phyloP scores from a whole-genome alignment of 1,140 invertebrate genomes.

The Papilio glaucus region DNA sequence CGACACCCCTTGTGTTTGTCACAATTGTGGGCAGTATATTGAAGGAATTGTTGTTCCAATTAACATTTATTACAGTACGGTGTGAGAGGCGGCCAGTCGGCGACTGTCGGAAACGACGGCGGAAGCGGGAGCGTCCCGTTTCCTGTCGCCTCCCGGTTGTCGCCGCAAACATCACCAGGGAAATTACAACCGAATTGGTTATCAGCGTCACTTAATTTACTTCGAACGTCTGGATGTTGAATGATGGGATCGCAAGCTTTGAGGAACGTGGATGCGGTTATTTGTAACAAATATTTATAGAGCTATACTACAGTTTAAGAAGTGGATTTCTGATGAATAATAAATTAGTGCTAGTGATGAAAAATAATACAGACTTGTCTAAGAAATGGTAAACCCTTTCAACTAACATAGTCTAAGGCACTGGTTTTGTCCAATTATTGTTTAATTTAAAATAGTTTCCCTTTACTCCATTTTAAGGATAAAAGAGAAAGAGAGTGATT shows the following conservation, averaged over 20 bases:
- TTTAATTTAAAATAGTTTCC: too few species aligned
- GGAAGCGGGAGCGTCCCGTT: conserved; percentile 14
- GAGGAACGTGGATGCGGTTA: neutral
- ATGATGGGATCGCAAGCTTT: neutral
- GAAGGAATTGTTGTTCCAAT: neutral
- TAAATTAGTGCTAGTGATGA: too few species aligned
- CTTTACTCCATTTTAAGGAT: too few species aligned
- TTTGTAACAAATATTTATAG: neutral
- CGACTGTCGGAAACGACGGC: conserved; percentile 4
- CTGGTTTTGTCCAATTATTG: too few species aligned
- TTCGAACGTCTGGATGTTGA: neutral
- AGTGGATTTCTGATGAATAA: neutral
- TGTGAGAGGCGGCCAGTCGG: conserved; percentile 27
- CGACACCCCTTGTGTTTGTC: too few species aligned
- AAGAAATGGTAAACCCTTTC: too few species aligned
- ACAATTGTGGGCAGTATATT: neutral
- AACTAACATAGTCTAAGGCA: too few species aligned
- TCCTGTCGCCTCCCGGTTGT: conserved; percentile 9
- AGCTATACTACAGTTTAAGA: neutral
- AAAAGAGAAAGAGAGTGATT: too few species aligned
- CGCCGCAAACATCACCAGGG: neutral
- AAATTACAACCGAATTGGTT: neutral
- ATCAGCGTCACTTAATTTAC: neutral
- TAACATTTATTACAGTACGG: conserved; percentile 32
- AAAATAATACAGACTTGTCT: too few species aligned